Evolutionary conservation across 2,888 invertebrate genomes (phyloP), one percentile per base, ranked within the genome.

Genomic region (Baronia brevicornis): DNA sequence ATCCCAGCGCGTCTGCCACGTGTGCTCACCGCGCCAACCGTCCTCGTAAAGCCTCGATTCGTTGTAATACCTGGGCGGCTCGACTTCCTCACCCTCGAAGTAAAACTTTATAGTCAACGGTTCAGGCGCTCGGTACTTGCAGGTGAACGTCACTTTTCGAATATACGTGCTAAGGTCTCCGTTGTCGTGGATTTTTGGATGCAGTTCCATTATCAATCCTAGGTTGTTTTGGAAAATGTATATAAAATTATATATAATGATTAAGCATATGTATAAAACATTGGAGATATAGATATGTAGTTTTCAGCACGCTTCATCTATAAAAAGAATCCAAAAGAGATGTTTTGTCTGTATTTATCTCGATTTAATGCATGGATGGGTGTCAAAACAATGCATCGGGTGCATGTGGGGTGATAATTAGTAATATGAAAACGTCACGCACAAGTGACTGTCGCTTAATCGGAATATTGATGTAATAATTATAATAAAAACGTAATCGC

Each of bases 141-240:
- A 80, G 6, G 58, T 67, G 40, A 78, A 60, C 1, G 62, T 68
- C 13, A 79, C 70, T 24, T 42, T 53, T 12, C 63, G 58, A 34
- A 49, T 48, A 10, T 48, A 44, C 5, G 50, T 42, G 37, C 54
- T 44, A 18, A 50, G 38, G 18, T 46, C 41, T 13, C 44, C 46
- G 28, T 46, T 50, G 29, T 69, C 63, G 38, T 59, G 54, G 39
- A 79, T 61, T 36, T 60, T 63, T 23, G 79, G 78, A 36, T 71
- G 73, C 11, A 80, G 70, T 71, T 80, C 80, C 79, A 80, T 80
- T 39, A 75, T 48, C 47, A 79, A 56, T 45, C 78, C 80, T 80
- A 74, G 38, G 33, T 39, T 6, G 46, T 43, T 36, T 43, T 20
- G 44, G 23, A 42, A 35, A 41, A n/a, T n/a, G n/a, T 30, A 33